phyloP scores from a whole-genome alignment of 2,888 invertebrate genomes.

The Odontocerum albicorne region DNA sequence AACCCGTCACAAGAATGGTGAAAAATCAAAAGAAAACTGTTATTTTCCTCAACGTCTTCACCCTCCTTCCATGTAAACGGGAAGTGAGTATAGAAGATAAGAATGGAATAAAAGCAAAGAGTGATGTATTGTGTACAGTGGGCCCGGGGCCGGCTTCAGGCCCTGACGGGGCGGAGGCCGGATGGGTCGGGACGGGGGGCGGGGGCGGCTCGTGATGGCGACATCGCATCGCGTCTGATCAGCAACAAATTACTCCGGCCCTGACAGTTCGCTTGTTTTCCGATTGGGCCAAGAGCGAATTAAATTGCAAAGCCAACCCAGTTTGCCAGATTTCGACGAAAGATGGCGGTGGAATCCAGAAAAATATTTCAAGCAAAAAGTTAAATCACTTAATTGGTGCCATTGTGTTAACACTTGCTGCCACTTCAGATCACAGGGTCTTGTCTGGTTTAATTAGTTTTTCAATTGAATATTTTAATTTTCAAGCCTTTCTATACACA shows the following conservation, averaged over 20 bases:
- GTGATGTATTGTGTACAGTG: slow-evolving; percentile 31
- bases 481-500: too few species aligned
- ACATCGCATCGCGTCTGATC: slow-evolving; percentile 37
- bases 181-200: slow-evolving; percentile 13
- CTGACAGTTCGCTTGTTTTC: slow-evolving; percentile 35
- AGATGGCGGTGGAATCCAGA: too few species aligned
- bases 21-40: too few species aligned
- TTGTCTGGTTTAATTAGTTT: too few species aligned
- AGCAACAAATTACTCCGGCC: slow-evolving; percentile 36
- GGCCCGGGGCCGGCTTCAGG: slow-evolving; percentile 12
- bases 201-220: slow-evolving; percentile 25
- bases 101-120: slow-evolving; percentile 32
- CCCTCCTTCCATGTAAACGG: slow-evolving; percentile 5
- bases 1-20: too few species aligned
- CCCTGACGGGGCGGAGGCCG: neutral
- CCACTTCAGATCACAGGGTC: too few species aligned
- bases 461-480: too few species aligned
- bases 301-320: slow-evolving; percentile 4
- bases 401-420: too few species aligned
- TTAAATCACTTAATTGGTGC: too few species aligned
- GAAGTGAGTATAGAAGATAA: slow-evolving; percentile 28
- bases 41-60: too few species aligned
- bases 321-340: too few species aligned
- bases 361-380: too few species aligned
- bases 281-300: slow-evolving; percentile 18